Evolutionary conservation across 2,797 vertebrate genomes (phyloP), one percentile per base, ranked within the genome.

Genomic region (Phataginus tetradactyla): DNA sequence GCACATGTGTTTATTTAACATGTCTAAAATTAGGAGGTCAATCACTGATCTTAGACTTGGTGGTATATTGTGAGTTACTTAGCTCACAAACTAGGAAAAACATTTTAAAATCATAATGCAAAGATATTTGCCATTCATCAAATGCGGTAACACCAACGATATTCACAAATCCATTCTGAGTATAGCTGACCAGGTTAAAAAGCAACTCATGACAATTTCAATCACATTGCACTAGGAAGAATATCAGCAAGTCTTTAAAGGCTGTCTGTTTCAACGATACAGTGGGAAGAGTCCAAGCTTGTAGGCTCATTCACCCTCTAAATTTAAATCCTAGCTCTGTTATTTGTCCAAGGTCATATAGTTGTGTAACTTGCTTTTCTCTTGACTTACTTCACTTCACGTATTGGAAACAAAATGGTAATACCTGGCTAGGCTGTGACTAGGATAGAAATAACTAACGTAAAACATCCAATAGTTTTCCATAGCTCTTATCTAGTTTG

Each of bases 391-490:
- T 91, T 87, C 61, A 88, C 49, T 72, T 68, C 55, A 85, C 32
- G 77, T 15, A 87, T 53, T 37, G 77, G 45, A 96, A 94, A 81
- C n/a, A 90, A 63, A 95, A 86, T 8, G 12, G 13, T 66, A 95
- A 77, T 68, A 57, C n/a, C 20, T 29, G 37, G 21, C 84, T 57
- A 25, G 20, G n/a, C 32, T 75, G 25, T 78, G 71, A 53, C 15
- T 74, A 66, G 49, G 74, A 83, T 90, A 61, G 39, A 92, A 90
- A 85, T 61, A 78, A 85, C 37, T 74, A 45, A 90, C 14, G 45
- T 23, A 55, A 96, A 86, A 63, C 8, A 49, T 37, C 51, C 45
- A 45, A 45, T 45, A 45, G 45, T 45, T 45, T 45, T 45, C 45
- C 10, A 69, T 1, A 71, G 42, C 57, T 66, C 45, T 39, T 66